Evolutionary conservation across 2,888 invertebrate species (phyloP).

Genomic region (Polietes domitor): DNA sequence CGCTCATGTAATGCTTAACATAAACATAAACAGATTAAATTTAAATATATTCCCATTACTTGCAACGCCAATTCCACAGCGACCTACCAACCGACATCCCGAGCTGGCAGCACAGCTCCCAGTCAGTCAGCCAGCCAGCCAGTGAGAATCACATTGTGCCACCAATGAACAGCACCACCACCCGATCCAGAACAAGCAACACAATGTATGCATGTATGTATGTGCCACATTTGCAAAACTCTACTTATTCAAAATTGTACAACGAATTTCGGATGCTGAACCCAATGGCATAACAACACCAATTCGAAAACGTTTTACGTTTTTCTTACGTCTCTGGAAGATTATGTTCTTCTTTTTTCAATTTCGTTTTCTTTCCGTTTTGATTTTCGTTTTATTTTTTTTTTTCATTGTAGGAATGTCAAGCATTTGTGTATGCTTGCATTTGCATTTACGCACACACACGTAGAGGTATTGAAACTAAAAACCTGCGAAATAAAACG

Average conservation of each 20-base stretch:
- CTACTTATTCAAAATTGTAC: neutral
- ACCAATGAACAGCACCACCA: too few species aligned
- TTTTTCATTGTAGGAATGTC: neutral
- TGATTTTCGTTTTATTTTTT: neutral
- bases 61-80: constrained; percentile 5
- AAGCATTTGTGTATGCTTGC: neutral
- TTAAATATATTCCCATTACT: constrained; percentile 15
- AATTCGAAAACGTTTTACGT: constrained; percentile 11
- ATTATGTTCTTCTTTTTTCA: constrained; percentile 14
- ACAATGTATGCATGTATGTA: too few species aligned
- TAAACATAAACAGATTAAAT: constrained; percentile 24
- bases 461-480: neutral
- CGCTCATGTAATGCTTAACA: constrained; percentile 1
- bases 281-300: neutral
- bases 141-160: too few species aligned
- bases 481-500: neutral
- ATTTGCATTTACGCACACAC: too few species aligned
- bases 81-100: neutral
- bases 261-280: neutral
- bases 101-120: neutral
- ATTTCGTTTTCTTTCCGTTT: neutral
- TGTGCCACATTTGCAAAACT: constrained; percentile 5
- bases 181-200: too few species aligned
- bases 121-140: neutral
- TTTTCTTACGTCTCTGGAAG: neutral